Conservation (phyloP, 2,113 vertebrate genomes). For the Microtus montanus region DNA sequence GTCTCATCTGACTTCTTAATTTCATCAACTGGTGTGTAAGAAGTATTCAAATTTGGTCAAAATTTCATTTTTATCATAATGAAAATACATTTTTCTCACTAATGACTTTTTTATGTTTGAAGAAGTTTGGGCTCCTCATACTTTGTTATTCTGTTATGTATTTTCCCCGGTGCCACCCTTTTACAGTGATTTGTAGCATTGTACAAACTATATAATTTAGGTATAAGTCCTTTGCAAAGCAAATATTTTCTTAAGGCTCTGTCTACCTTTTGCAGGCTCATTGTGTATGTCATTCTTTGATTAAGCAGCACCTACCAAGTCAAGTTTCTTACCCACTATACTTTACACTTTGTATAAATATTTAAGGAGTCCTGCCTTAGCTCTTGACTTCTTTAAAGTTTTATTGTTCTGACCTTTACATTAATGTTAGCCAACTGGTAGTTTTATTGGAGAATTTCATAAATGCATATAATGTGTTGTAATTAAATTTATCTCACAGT, state of each 20-base stretch:
- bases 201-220: not conserved
- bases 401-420: not conserved
- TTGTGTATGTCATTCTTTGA: not conserved
- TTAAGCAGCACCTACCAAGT: too few relatives aligned
- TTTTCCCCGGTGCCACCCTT: not conserved
- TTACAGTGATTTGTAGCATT: not conserved
- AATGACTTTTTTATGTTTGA: not conserved
- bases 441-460: not conserved
- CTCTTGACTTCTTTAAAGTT: not conserved
- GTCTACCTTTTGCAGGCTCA: not conserved
- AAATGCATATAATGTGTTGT: not conserved
- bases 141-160: not conserved
- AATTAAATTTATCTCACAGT: not conserved
- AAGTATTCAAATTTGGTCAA: not conserved
- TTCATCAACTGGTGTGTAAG: not conserved
- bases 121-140: not conserved
- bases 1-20: not conserved
- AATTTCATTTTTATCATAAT: not conserved
- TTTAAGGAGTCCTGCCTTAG: not conserved
- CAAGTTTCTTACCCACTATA: not conserved
- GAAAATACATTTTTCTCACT: not conserved
- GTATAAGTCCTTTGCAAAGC: not conserved
- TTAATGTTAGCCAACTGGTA: not conserved
- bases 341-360: not conserved
- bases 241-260: not conserved